These are phyloP conservation scores for Arion vulgaris DNA, from an alignment of 1,140 invertebrate genomes.

Conservation along the genomic window DNA sequence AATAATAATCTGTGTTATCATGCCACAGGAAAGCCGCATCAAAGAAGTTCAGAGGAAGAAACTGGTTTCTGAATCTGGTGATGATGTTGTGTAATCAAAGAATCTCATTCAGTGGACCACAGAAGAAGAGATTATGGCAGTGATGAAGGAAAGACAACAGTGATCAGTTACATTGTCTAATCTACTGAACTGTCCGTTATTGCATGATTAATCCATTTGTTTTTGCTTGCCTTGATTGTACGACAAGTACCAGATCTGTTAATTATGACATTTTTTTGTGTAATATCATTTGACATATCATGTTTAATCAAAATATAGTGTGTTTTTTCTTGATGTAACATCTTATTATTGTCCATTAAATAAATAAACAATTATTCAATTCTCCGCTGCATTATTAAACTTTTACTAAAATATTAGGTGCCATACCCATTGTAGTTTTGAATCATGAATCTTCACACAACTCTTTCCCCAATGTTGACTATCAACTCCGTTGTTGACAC, in stretches of 20 bases:
- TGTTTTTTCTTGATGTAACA: no score
- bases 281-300: no score
- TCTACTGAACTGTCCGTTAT: not conserved
- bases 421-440: no score
- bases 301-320: no score
- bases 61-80: slow-evolving; percentile 35
- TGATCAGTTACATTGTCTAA: not conserved
- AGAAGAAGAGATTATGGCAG: not conserved
- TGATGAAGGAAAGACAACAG: not conserved
- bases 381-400: no score
- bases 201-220: not conserved
- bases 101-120: not conserved
- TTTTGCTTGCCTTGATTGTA: not conserved
- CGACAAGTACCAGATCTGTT: not conserved
- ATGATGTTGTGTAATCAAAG: slow-evolving; percentile 1
- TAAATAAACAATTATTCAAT: no score
- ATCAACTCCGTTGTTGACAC: no score
- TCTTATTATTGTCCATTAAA: no score
- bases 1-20: not conserved
- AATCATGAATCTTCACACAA: no score
- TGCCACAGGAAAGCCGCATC: slow-evolving; percentile 83
- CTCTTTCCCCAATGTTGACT: no score
- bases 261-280: no score
- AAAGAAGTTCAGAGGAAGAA: slow-evolving; percentile 87
- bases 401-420: no score